Base-by-base conservation (phyloP, 92 coral and sea anemone genomes). In the Micromussa lordhowensis region DNA sequence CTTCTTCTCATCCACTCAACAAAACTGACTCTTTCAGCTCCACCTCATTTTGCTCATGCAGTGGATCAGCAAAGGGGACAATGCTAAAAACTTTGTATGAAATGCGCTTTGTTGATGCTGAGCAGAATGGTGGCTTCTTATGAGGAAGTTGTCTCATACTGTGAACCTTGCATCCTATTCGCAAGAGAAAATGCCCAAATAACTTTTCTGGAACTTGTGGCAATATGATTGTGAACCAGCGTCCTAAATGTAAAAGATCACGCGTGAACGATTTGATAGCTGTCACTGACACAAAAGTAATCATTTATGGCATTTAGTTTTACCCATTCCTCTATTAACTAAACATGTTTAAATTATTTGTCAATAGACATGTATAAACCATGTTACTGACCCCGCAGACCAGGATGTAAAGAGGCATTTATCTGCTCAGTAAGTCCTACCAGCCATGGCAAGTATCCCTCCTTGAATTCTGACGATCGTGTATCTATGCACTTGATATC, bases 371-470 rank as follows among this genome's bases (percentile, higher is more conserved):
- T 9, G 15, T 53, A 15, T 9, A 53, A 53, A 11, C 4, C 58
- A 9, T 22, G 64, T 3, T 40, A 81, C 85, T 22, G 3, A 81
- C 85, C 85, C 38, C 75, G 32, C 58, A 81, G 75, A 51, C 85
- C 38, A 63, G 85, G 85, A 64, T 81, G 75, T 15, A 81, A 66
- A 8, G 85, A 81, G 6, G 85, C 85, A 24, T 81, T 81, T 64
- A 81, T 81, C 35, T 81, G 85, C 38, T 81, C 85, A 11, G 85
- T 81, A 14, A 81, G 12, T 18, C 85, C 85, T 21, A 58, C 85
- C 1, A 81, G 85, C 85, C 85, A 81, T n/a, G 54, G 59, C 48
- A 64, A 81, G 53, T 81, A 81, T 35, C 85, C 75, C 38, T 57
- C 70, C 72, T 81, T 63, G 34, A 35, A 81, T 29, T 38, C 75